Evolutionary conservation across 2,888 invertebrate species (phyloP), one percentile per base, ranked within the genome.

Genomic region (Parnassius glacialis): DNA sequence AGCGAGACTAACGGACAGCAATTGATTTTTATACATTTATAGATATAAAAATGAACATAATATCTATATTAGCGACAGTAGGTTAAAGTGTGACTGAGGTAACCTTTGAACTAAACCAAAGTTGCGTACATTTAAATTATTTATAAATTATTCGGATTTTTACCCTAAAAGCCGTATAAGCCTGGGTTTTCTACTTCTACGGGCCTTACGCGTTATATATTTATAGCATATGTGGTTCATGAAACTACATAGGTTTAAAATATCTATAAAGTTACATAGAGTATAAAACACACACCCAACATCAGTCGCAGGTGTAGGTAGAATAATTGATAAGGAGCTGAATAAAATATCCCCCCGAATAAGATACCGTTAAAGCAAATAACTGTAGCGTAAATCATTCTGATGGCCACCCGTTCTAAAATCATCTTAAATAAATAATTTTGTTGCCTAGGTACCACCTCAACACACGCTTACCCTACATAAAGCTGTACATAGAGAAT

Each of bases 401-500:
- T 50, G 42, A 64, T 53, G 61, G 53, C 44, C 16, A 44, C 13
- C 50, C 44, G 57, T 58, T 55, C 54, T 50, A 54, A 52, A 56
- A 44, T 48, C 42, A 59, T 48, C 50, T 56, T 66, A 59, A 61
- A 66, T 62, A 57, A 63, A 55, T 57, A 61, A 61, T 60, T 66
- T 58, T 59, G 43, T 70, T 43, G 62, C 66, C 13, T 72, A 90
- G 96, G 79, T 98, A 97, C 83, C 95, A 96, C 76, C 93, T 98
- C 59, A 97, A 97, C 92, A 97, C 97, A 5, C 92, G 97, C 51
- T 93, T 96, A 76, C 97, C 97, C 25, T 97, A 96, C 90, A 97
- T 97, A 81, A 97, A 97, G 87, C 92, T 97, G 72, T 97, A 97
- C 90, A 96, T 97, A 75, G 97, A 97, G 83, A 97, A 97, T 83